These are phyloP conservation scores for Philaenus spumarius DNA, from an alignment of 1,140 invertebrate genomes.

Conservation along the genomic window DNA sequence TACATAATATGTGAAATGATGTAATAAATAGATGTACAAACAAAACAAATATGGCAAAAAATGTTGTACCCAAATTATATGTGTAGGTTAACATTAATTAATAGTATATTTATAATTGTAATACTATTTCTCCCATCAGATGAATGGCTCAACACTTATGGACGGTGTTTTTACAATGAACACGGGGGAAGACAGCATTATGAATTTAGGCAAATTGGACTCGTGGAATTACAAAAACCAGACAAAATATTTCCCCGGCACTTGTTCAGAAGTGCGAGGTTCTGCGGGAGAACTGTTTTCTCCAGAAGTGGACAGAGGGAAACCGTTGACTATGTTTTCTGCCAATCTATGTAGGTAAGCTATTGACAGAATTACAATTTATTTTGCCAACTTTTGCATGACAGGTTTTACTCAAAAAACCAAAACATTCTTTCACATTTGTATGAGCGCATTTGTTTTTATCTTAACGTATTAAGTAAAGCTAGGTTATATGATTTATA, in stretches of 20 bases:
- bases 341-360: constrained; percentile 58
- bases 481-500: too few species aligned
- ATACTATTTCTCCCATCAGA: constrained; percentile 38
- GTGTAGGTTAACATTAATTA: too few species aligned
- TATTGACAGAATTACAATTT: not conserved
- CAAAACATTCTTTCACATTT: too few species aligned
- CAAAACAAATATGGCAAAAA: too few species aligned
- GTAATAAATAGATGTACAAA: too few species aligned
- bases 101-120: too few species aligned
- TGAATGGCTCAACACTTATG: constrained; percentile 60
- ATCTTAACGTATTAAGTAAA: too few species aligned
- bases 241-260: constrained; percentile 50
- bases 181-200: constrained; percentile 53
- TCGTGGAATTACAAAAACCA: constrained; percentile 61
- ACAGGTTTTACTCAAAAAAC: too few species aligned
- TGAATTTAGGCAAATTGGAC: constrained; percentile 54
- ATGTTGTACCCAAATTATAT: too few species aligned
- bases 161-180: constrained; percentile 68
- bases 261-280: constrained; percentile 52
- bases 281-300: constrained; percentile 74
- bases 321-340: constrained; percentile 50
- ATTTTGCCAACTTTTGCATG: too few species aligned
- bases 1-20: too few species aligned
- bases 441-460: too few species aligned
- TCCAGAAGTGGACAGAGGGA: constrained; percentile 46